Conservation (phyloP, 2,797 vertebrate species). For the Hephaestus fuliginosus region DNA sequence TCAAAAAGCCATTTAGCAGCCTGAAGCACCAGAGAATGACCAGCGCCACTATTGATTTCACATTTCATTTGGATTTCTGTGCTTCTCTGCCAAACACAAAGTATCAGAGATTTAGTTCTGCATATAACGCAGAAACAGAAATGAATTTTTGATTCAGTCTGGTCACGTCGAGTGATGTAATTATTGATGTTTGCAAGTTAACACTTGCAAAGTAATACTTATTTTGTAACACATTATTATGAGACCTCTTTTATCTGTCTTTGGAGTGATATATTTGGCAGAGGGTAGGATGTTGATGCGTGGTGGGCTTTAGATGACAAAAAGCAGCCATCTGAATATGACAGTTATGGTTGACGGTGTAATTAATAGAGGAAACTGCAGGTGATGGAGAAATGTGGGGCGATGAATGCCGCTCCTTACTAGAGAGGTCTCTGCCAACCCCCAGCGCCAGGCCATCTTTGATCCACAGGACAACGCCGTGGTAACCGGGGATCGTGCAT, state of each 20-base stretch:
- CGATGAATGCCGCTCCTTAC: constrained; percentile 79
- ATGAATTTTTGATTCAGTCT: constrained; percentile 37
- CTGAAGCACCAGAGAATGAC: constrained; percentile 73
- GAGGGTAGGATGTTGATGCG: constrained; percentile 40
- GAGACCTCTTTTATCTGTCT: constrained; percentile 32
- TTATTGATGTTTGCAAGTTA: constrained; percentile 30
- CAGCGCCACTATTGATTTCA: constrained; percentile 58
- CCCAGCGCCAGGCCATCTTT: constrained; percentile 96
- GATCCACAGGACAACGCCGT: constrained; percentile 97
- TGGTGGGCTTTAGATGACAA: constrained; percentile 45
- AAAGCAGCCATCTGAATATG: constrained; percentile 47
- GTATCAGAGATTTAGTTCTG: constrained; percentile 39
- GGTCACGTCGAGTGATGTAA: constrained; percentile 27
- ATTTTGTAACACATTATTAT: constrained; percentile 29
- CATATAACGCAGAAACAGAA: constrained; percentile 3
- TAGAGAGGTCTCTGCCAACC: constrained; percentile 95
- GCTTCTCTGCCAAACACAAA: constrained; percentile 48
- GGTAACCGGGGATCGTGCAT: constrained; percentile 95
- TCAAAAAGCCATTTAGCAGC: constrained; percentile 78
- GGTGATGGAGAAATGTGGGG: constrained; percentile 17
- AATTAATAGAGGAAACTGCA: constrained; percentile 42
- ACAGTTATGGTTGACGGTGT: constrained; percentile 38
- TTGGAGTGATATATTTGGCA: constrained; percentile 46
- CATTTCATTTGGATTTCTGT: constrained; percentile 55
- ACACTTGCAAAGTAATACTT: constrained; percentile 22